Evolutionary conservation across 2,888 invertebrate genomes (phyloP).

Genomic region (Lasius platythorax): DNA sequence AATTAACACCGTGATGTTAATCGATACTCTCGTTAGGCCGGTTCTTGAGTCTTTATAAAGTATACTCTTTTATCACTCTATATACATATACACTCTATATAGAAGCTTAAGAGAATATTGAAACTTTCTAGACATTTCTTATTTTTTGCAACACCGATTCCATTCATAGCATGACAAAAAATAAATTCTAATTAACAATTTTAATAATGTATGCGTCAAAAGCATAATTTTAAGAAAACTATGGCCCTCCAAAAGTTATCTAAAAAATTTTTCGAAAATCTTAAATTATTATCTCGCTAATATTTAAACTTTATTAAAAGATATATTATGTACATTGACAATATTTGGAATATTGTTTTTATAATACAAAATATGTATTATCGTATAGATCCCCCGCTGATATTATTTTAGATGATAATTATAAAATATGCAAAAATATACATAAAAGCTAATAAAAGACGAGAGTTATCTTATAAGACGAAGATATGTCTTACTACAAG

Average conservation of each 20-base stretch:
- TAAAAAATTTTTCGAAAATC: background rate
- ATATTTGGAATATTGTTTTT: background rate
- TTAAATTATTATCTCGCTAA: background rate
- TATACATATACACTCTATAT: background rate
- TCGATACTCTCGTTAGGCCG: conserved; percentile 18
- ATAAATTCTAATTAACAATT: background rate
- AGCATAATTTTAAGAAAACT: background rate
- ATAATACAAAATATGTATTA: background rate
- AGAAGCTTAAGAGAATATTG: background rate
- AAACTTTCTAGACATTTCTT: background rate
- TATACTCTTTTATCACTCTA: conserved; percentile 10
- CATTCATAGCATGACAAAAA: background rate
- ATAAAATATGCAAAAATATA: background rate
- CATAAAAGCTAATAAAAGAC: background rate
- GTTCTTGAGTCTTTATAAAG: conserved; percentile 7
- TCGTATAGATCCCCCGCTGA: background rate
- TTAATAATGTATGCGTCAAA: background rate
- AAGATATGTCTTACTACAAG: conserved; percentile 8
- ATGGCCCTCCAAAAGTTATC: background rate
- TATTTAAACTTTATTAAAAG: background rate
- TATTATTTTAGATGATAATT: conserved; percentile 11
- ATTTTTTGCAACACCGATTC: background rate
- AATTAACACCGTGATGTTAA: conserved; percentile 24
- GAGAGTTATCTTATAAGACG: background rate
- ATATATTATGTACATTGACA: background rate